Evolutionary conservation across 2,888 invertebrate species (phyloP).

Genomic region (Eugnorisma glareosa): DNA sequence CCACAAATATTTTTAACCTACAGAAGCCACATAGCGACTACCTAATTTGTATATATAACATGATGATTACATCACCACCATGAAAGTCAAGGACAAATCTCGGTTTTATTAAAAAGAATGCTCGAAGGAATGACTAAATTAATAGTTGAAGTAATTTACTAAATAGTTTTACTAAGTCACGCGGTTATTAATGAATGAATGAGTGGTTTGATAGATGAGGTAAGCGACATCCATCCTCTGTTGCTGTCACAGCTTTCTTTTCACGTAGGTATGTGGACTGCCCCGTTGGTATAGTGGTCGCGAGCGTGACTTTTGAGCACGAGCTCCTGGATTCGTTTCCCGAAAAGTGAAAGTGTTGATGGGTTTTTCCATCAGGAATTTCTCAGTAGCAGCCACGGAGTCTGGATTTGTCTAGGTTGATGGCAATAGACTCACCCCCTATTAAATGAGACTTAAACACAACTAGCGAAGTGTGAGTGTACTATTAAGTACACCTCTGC

Average conservation of each 20-base stretch:
- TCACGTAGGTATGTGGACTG: neutral
- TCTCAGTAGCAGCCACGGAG: neutral
- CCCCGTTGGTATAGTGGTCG: neutral
- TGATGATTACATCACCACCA: constrained; percentile 45
- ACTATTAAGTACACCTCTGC: neutral
- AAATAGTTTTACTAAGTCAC: constrained; percentile 12
- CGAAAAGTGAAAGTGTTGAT: neutral
- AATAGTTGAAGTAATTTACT: too few species aligned
- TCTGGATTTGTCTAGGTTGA: neutral
- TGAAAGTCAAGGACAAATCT: constrained; percentile 50
- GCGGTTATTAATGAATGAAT: constrained; percentile 1
- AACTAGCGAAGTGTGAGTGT: neutral
- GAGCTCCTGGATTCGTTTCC: neutral
- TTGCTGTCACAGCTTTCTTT: neutral
- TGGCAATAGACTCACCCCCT: neutral
- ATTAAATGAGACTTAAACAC: neutral
- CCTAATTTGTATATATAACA: constrained; percentile 49
- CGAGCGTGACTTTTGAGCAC: neutral
- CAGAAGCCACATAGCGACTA: constrained; percentile 33
- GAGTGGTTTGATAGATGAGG: constrained; percentile 5
- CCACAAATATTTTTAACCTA: constrained; percentile 20
- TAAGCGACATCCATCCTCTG: neutral
- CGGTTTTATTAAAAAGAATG: constrained; percentile 24
- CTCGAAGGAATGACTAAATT: too few species aligned
- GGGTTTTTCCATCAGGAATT: neutral